These are phyloP conservation scores for Triplophysa siluroides DNA, from an alignment of 2,113 vertebrate species.

Conservation along the genomic window DNA sequence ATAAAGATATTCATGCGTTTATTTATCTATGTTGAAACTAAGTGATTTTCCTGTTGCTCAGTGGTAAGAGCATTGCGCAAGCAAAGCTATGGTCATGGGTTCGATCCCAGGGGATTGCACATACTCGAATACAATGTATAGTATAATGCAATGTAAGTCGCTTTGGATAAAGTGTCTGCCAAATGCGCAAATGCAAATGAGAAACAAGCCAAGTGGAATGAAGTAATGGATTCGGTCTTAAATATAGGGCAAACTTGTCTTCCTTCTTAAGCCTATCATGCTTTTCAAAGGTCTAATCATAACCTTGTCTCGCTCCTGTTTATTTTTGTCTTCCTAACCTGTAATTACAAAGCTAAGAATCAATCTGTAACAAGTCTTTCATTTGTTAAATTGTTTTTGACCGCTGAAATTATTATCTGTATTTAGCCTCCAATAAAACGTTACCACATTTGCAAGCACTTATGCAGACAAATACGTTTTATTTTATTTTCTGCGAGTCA, in stretches of 20 bases:
- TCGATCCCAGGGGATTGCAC: too few relatives aligned
- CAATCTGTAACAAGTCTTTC: slow-evolving; percentile 69
- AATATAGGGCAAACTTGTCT: slow-evolving; percentile 56
- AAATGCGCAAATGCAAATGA: too few relatives aligned
- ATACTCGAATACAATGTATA: too few relatives aligned
- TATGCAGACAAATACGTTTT: slow-evolving; percentile 21
- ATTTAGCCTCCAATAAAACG: slow-evolving; percentile 66
- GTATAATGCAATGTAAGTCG: too few relatives aligned
- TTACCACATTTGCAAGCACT: slow-evolving; percentile 58
- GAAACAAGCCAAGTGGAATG: slow-evolving; percentile 34
- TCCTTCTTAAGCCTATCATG: slow-evolving; percentile 56
- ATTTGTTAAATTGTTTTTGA: slow-evolving; percentile 69
- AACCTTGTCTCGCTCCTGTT: slow-evolving; percentile 61
- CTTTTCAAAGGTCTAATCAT: slow-evolving; percentile 70
- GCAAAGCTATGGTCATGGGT: too few relatives aligned
- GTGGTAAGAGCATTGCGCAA: too few relatives aligned
- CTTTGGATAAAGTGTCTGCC: too few relatives aligned
- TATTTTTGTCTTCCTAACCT: slow-evolving; percentile 69
- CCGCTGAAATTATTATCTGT: slow-evolving; percentile 69
- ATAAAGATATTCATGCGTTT: slow-evolving; percentile 4
- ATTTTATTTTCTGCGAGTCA: background rate
- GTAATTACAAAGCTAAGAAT: slow-evolving; percentile 69
- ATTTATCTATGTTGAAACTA: background rate
- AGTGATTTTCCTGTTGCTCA: background rate
- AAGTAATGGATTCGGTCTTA: slow-evolving; percentile 52